phyloP scores from a whole-genome alignment of 1,140 invertebrate species.

The Diorhabda elongata region DNA sequence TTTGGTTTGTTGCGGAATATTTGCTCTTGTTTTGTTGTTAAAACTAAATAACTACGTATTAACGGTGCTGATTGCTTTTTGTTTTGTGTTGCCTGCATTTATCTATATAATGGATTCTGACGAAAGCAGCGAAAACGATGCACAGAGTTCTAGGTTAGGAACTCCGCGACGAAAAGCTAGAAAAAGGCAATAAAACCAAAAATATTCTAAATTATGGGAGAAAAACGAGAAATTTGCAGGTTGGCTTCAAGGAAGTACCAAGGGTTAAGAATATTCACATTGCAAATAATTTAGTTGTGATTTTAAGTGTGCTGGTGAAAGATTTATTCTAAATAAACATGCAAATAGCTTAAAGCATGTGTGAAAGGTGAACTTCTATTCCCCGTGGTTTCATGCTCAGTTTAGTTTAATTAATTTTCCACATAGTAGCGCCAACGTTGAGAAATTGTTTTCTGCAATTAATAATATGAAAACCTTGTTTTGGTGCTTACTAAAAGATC shows the following conservation, averaged over 20 bases:
- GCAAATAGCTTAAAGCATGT: too few relatives aligned
- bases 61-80: too few relatives aligned
- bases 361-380: too few relatives aligned
- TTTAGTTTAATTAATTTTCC: neutral
- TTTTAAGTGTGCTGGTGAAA: neutral
- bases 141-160: neutral
- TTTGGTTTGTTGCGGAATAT: too few relatives aligned
- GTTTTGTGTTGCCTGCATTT: too few relatives aligned
- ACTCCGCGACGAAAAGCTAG: neutral
- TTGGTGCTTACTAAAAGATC: neutral
- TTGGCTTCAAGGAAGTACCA: constrained; percentile 1
- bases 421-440: neutral
- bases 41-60: too few relatives aligned
- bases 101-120: too few relatives aligned
- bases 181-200: neutral
- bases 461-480: too few relatives aligned
- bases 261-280: neutral
- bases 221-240: neutral
- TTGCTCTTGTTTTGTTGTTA: too few relatives aligned
- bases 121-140: neutral
- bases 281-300: neutral
- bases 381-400: neutral
- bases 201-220: neutral
- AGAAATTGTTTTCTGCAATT: too few relatives aligned
- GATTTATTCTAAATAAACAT: too few relatives aligned